phyloP scores from a whole-genome alignment of 1,140 invertebrate species.

The Eufriesea mexicana region DNA sequence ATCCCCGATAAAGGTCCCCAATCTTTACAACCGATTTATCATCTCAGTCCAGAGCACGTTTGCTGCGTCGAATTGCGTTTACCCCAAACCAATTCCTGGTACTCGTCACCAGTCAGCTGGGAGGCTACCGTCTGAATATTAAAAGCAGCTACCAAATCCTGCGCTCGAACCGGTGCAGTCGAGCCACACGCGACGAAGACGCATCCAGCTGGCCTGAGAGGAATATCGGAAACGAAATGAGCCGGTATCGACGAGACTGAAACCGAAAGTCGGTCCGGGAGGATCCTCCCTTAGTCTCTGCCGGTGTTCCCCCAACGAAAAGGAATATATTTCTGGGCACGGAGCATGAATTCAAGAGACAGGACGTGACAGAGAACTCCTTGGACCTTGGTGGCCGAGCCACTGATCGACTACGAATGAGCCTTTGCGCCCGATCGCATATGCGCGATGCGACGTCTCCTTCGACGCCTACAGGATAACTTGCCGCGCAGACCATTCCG shows the following conservation, averaged over 20 bases:
- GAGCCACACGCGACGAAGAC: not conserved
- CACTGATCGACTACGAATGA: slow-evolving; percentile 57
- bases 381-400: slow-evolving; percentile 41
- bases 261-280: not conserved
- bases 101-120: not conserved
- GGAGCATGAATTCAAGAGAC: slow-evolving; percentile 18
- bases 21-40: no score
- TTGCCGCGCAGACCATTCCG: slow-evolving; percentile 17
- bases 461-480: slow-evolving; percentile 36
- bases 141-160: not conserved
- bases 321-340: slow-evolving; percentile 38
- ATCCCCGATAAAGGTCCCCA: no score
- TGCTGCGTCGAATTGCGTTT: not conserved
- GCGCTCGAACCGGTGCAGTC: not conserved
- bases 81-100: not conserved
- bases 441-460: slow-evolving; percentile 55
- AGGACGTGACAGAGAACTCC: slow-evolving; percentile 47
- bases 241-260: not conserved
- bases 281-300: not conserved
- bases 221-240: slow-evolving; percentile 9
- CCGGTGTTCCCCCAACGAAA: no score
- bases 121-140: slow-evolving; percentile 12
- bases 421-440: slow-evolving; percentile 27
- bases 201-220: not conserved
- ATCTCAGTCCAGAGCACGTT: not conserved